Evolutionary conservation across 37 sponge, comb jelly and placozoan species (phyloP).

Genomic region (Aphrocallistes beatrix): DNA sequence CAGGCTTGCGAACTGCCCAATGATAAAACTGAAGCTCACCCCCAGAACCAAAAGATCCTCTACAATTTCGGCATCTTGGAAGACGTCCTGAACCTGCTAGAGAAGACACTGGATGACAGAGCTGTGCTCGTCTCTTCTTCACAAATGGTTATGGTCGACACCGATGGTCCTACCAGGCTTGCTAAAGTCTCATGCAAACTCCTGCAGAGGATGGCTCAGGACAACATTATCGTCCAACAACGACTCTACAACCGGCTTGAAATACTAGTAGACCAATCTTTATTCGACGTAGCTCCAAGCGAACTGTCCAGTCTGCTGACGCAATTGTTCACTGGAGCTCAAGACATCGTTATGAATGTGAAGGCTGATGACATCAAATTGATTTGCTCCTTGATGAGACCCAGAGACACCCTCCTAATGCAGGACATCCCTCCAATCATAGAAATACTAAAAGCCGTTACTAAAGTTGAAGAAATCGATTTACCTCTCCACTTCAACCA

Average conservation of each 20-base stretch:
- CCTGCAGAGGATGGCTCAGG: not conserved
- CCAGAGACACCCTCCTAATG: not conserved
- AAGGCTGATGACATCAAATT: not conserved
- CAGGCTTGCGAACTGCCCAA: not conserved
- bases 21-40: slow-evolving; percentile 42
- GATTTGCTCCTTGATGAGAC: slow-evolving; percentile 15
- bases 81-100: not conserved
- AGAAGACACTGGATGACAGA: not conserved
- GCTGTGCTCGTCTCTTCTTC: not conserved
- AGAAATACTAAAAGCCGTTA: slow-evolving; percentile 2
- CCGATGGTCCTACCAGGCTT: not conserved
- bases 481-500: slow-evolving; percentile 56
- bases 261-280: not conserved
- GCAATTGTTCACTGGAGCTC: not conserved
- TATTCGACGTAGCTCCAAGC: not conserved
- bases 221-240: not conserved
- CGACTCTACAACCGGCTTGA: not conserved
- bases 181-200: not conserved
- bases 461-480: slow-evolving; percentile 50
- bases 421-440: slow-evolving; percentile 8
- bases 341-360: slow-evolving; percentile 7
- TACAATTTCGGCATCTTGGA: slow-evolving; percentile 38
- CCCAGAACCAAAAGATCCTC: slow-evolving; percentile 63
- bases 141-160: not conserved
- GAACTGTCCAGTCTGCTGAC: not conserved